phyloP scores from a whole-genome alignment of 2,888 invertebrate genomes.

The Eumerus sabulonum region DNA sequence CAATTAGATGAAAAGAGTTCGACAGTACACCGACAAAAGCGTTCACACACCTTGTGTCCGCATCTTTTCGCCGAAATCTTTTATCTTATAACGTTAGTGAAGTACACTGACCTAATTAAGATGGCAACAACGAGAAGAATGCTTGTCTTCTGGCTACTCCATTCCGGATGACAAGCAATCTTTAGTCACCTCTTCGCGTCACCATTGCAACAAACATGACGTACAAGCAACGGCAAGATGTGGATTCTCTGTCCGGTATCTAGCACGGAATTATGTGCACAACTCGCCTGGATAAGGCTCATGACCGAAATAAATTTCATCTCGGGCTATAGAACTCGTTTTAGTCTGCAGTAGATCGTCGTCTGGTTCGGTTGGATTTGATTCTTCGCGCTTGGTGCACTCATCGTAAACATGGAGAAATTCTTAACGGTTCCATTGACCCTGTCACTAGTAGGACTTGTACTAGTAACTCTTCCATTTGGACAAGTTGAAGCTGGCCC shows the following conservation, averaged over 20 bases:
- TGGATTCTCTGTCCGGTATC: no score
- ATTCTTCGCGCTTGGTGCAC: neutral
- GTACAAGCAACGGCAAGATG: no score
- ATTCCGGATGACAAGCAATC: constrained; percentile 3
- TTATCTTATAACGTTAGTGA: constrained; percentile 25
- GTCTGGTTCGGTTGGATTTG: constrained; percentile 42
- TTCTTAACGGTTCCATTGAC: constrained; percentile 30
- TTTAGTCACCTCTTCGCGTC: neutral
- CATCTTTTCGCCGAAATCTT: constrained; percentile 19
- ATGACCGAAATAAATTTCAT: constrained; percentile 21
- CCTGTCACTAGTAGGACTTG: constrained; percentile 17
- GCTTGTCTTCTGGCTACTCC: neutral
- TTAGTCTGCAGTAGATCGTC: constrained; percentile 52
- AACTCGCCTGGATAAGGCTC: neutral
- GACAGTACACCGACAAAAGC: no score
- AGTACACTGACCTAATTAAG: constrained; percentile 53
- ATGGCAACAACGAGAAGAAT: neutral
- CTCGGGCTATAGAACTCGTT: constrained; percentile 37
- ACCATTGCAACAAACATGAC: no score
- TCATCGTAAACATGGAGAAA: constrained; percentile 36
- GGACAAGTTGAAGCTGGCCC: neutral
- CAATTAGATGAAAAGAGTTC: neutral
- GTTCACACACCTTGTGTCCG: neutral
- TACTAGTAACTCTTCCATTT: neutral
- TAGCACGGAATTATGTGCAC: no score